These are phyloP conservation scores for Hemicentrotus pulcherrimus DNA, from an alignment of 35 echinoderm and acorn worm species.

Conservation along the genomic window DNA sequence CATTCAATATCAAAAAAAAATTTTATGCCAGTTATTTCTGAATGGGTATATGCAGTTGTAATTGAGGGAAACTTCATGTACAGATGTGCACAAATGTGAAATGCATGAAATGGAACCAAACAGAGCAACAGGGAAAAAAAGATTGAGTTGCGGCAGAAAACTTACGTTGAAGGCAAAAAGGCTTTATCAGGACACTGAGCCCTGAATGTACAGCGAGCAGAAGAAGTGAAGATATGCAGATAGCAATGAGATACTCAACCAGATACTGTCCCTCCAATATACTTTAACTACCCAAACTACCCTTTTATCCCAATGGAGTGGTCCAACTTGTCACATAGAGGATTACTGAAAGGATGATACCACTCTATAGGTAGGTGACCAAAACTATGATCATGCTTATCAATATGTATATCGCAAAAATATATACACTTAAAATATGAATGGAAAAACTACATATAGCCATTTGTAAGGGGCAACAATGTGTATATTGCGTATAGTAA, in stretches of 20 bases:
- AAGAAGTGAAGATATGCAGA: conserved; percentile 39
- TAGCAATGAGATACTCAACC: background rate
- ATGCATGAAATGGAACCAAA: background rate
- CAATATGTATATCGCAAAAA: too few species aligned
- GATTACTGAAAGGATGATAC: background rate
- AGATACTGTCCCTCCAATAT: background rate
- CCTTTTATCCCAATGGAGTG: background rate
- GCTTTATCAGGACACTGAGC: conserved; percentile 55
- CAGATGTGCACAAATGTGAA: background rate
- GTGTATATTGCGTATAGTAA: too few species aligned
- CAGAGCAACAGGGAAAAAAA: background rate
- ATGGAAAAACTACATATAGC: too few species aligned
- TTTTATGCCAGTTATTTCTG: too few species aligned
- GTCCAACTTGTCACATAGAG: background rate
- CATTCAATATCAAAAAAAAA: background rate
- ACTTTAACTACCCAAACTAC: background rate
- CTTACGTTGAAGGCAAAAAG: conserved; percentile 43
- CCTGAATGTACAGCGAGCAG: background rate
- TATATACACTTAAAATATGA: too few species aligned
- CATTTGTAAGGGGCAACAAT: too few species aligned
- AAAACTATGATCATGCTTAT: too few species aligned
- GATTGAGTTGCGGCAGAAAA: background rate
- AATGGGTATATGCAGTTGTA: too few species aligned
- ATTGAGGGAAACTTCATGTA: background rate
- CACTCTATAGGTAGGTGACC: background rate